Conservation (phyloP, 2,113 vertebrate genomes). For the Protobothrops mucrosquamatus region DNA sequence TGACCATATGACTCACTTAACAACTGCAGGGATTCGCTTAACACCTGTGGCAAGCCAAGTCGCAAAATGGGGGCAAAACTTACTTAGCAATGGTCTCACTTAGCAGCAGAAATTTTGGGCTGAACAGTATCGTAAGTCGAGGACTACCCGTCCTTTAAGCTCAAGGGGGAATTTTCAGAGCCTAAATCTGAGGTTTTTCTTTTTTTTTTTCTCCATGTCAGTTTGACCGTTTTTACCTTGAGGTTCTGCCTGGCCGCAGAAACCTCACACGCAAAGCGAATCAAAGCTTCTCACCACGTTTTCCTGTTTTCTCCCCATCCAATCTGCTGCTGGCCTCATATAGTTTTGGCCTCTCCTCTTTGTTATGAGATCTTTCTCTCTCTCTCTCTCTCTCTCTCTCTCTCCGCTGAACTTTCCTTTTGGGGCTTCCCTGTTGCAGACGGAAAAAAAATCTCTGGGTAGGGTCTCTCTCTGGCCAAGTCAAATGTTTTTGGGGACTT, state of each 20-base stretch:
- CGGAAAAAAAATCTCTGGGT: slow-evolving; percentile 3
- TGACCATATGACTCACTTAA: no score
- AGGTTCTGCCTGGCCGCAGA: neutral
- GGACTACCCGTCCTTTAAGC: neutral
- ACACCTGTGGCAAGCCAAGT: no score
- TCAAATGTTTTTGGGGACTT: neutral
- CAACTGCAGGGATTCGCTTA: no score
- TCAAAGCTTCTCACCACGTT: neutral
- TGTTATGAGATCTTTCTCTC: neutral
- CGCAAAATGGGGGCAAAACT: no score
- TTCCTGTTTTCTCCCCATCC: neutral
- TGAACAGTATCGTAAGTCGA: neutral
- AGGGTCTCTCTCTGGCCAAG: neutral
- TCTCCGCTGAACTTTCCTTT: neutral
- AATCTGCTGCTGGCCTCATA: neutral
- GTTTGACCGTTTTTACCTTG: neutral
- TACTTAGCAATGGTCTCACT: no score
- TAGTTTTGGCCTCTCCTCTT: neutral
- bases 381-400: neutral
- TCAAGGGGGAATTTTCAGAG: neutral
- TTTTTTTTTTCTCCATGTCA: neutral
- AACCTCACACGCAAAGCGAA: neutral
- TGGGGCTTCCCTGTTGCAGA: neutral
- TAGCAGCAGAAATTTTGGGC: neutral
- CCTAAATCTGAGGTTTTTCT: neutral